Evolutionary conservation across 2,888 invertebrate genomes (phyloP), one percentile per base, ranked within the genome.

Genomic region (Busseola fusca): DNA sequence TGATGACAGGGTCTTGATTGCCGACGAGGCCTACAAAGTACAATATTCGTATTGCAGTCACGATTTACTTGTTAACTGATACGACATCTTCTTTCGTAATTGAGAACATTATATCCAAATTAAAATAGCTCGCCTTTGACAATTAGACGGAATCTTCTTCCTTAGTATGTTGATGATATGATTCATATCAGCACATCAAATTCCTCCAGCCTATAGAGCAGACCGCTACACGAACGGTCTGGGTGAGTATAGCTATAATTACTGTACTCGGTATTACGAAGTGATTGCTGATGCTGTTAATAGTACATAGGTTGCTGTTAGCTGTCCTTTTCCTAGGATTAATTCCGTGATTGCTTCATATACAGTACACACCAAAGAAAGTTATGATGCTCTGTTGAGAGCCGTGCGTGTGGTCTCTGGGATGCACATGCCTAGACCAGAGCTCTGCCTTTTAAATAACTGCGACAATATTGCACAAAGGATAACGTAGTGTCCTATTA

Each of bases 1-100:
- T 91, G 91, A 91, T 91, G 90, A 88, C 88, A 84, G 86, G 81
- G 84, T 87, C 86, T 87, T 77, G 63, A 69, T 69, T 76, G 56
- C 68, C 68, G 70, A 62, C 78, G 42, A 82, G 74, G 80, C 67
- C 64, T 77, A 62, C 48, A 37, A 57, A 68, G 67, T 37, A 52
- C 37, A 60, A 48, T 30, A 65, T 76, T 45, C 65, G 48, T 71
- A 72, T 72, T 67, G 58, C 56, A 50, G 60, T 60, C 73, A 77
- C 63, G 69, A 77, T 58, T 76, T 64, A 30, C 71, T 73, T 71
- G 75, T 82, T 78, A 69, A 72, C 52, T 78, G 74, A 81, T 72
- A 71, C 54, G 60, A 71, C 45, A 64, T 70, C 18, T 60, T 50
- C 25, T 56, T 42, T 48, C 37, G 21, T 72, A 37, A 45, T 25